Evolutionary conservation across 1,140 invertebrate species (phyloP).

Genomic region (Wiebesia pumilae): DNA sequence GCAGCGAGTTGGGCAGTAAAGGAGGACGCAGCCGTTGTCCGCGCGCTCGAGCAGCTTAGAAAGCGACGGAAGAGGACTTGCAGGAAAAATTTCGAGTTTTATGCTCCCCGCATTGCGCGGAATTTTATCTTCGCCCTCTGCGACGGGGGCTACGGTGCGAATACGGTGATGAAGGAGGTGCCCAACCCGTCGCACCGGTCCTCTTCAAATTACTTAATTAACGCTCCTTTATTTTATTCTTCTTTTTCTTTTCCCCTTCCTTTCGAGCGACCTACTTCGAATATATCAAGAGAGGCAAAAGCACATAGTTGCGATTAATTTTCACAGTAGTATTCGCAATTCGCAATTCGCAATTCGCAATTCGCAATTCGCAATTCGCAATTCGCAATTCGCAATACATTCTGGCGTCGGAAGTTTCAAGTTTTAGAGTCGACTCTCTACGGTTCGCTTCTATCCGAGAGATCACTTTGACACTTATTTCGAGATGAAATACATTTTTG

Average conservation of each 20-base stretch:
- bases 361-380: too few relatives aligned
- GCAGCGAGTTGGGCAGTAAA: conserved; percentile 49
- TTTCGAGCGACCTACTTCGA: too few relatives aligned
- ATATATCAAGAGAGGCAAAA: too few relatives aligned
- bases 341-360: too few relatives aligned
- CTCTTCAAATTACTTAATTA: conserved; percentile 37
- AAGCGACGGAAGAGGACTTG: conserved; percentile 7
- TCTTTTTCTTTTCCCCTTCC: not conserved
- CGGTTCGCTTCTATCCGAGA: too few relatives aligned
- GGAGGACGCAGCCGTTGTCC: conserved; percentile 6
- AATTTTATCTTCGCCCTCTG: conserved; percentile 38
- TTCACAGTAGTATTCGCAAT: too few relatives aligned
- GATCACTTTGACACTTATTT: too few relatives aligned
- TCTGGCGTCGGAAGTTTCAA: too few relatives aligned
- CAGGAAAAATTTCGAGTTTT: conserved; percentile 54
- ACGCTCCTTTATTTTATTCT: not conserved
- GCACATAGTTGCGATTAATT: too few relatives aligned
- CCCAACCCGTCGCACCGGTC: not conserved
- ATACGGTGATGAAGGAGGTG: not conserved
- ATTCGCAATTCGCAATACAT: too few relatives aligned
- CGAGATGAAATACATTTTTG: too few relatives aligned
- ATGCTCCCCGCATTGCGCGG: conserved; percentile 48
- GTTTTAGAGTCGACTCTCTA: too few relatives aligned
- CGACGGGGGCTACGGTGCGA: conserved; percentile 22
- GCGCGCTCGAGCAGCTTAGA: not conserved